Conservation (phyloP, 2,797 vertebrate species). For the Oreonectes daqikongensis region DNA sequence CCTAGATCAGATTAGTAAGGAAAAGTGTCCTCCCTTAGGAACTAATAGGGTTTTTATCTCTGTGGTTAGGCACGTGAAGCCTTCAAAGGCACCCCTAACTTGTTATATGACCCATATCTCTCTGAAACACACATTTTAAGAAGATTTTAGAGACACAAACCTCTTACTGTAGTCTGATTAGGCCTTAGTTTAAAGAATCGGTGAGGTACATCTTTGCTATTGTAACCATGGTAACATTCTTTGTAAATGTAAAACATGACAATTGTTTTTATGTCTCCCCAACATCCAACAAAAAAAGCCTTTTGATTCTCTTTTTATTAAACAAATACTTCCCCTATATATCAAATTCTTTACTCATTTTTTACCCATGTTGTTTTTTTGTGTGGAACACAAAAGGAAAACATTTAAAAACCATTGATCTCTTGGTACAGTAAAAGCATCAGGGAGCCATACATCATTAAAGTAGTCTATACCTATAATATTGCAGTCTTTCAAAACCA, state of each 20-base stretch:
- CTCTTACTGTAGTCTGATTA: neutral
- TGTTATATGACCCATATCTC: conserved; percentile 33
- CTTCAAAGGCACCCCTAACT: conserved; percentile 35
- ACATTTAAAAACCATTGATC: neutral
- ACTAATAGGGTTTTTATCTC: conserved; percentile 38
- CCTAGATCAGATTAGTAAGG: conserved; percentile 47
- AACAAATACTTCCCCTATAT: neutral
- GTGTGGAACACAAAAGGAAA: neutral
- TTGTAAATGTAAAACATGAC: neutral
- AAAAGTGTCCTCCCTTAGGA: conserved; percentile 41
- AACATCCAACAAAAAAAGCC: conserved; percentile 4
- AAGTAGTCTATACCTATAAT: neutral
- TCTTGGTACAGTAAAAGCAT: neutral
- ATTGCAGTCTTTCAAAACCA: neutral
- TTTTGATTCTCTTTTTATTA: neutral
- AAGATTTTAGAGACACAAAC: neutral
- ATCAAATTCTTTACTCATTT: neutral
- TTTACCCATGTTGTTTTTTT: neutral
- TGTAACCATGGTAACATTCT: conserved; percentile 16
- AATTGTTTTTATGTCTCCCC: neutral
- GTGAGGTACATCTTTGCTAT: neutral
- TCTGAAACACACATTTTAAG: conserved; percentile 26
- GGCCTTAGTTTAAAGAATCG: neutral
- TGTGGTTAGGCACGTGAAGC: conserved; percentile 22
- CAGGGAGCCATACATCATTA: neutral